Conservation (phyloP, 2,888 invertebrate genomes). For the Melipona beecheii region DNA sequence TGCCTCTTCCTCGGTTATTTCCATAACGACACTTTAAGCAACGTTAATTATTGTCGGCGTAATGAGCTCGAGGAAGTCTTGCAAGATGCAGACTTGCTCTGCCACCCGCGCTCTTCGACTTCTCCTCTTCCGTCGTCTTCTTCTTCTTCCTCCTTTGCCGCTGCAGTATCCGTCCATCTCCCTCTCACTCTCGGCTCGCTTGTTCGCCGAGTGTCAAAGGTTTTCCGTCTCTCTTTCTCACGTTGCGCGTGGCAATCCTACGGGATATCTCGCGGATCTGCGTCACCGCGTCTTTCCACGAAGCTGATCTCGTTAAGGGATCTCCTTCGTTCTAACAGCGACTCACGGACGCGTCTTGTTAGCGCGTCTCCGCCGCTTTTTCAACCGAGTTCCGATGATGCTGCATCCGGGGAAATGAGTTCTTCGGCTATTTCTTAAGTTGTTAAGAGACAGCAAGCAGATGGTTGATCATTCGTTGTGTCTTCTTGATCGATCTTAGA, state of each 20-base stretch:
- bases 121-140: conserved; percentile 27
- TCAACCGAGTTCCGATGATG: conserved; percentile 35
- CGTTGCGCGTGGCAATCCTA: conserved; percentile 42
- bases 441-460: background rate
- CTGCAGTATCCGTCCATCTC: background rate
- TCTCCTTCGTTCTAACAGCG: conserved; percentile 63
- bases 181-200: conserved; percentile 1
- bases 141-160: background rate
- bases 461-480: conserved; percentile 25
- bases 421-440: conserved; percentile 12
- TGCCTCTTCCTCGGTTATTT: conserved; percentile 63
- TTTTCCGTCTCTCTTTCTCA: conserved; percentile 24
- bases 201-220: conserved; percentile 62
- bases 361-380: conserved; percentile 64
- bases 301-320: conserved; percentile 72
- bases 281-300: conserved; percentile 69
- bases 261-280: conserved; percentile 71
- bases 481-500: no score
- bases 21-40: conserved; percentile 74
- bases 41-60: conserved; percentile 77
- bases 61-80: conserved; percentile 73
- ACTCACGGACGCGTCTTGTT: conserved; percentile 66
- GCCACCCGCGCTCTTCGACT: conserved; percentile 19
- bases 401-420: conserved; percentile 43
- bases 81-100: conserved; percentile 64